A percentile compares a stretch with the other conserved stretches of the same genome.
Conservation (phyloP, 2,888 invertebrate species). For the Altica lythri region DNA sequence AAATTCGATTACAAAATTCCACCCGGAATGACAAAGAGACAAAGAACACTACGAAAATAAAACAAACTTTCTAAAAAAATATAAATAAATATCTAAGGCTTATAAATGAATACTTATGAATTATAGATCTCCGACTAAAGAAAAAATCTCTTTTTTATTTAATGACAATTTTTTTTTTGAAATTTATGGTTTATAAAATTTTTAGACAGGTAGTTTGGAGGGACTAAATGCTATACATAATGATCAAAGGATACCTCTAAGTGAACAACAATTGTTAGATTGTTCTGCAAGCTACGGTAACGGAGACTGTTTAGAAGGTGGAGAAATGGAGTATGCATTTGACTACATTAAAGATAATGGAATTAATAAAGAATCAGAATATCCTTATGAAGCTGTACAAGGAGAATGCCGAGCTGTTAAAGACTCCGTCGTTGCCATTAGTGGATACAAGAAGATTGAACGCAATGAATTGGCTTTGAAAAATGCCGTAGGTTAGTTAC, state of each 20-base stretch:
- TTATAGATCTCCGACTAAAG: not conserved
- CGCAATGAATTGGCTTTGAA: not conserved
- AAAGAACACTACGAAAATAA: not conserved
- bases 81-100: not conserved
- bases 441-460: not conserved
- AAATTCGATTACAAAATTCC: too few species aligned
- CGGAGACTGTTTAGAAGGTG: constrained; percentile 82
- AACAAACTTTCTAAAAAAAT: not conserved
- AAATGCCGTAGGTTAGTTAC: constrained; percentile 4
- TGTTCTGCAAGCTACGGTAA: constrained; percentile 77
- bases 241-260: constrained; percentile 61
- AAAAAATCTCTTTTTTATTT: not conserved
- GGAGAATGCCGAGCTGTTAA: constrained; percentile 64
- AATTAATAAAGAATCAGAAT: constrained; percentile 83
- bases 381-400: constrained; percentile 81
- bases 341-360: constrained; percentile 76
- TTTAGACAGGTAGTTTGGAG: constrained; percentile 18
- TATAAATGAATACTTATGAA: not conserved
- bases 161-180: too few species aligned
- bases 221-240: constrained; percentile 16
- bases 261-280: constrained; percentile 90
- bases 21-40: too few species aligned
- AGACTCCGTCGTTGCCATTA: not conserved
- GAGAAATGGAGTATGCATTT: constrained; percentile 81
- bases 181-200: not conserved